These are phyloP conservation scores for Malurus alboscapulatus DNA, from an alignment of 2,113 vertebrate species.

Conservation along the genomic window DNA sequence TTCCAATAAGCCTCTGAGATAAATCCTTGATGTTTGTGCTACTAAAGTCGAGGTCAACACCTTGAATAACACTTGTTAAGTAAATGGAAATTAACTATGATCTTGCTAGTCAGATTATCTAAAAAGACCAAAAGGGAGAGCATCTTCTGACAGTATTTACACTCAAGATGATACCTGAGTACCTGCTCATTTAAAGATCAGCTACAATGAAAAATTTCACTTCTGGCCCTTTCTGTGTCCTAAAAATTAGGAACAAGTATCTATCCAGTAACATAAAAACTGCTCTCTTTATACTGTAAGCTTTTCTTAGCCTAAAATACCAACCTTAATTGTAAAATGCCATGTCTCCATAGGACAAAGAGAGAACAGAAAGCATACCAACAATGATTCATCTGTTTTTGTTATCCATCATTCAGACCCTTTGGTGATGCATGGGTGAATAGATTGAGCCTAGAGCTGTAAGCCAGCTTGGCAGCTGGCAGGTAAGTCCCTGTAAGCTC, in stretches of 20 bases:
- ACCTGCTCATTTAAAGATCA: background rate
- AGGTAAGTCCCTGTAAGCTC: slow-evolving; percentile 29
- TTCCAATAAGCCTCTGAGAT: background rate
- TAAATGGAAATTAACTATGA: background rate
- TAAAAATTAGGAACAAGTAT: background rate
- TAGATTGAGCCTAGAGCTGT: background rate
- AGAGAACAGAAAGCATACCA: background rate
- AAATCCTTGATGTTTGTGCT: background rate
- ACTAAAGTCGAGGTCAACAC: background rate
- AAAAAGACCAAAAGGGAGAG: background rate
- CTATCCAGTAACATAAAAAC: background rate
- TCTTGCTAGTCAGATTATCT: background rate
- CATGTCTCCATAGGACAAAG: background rate
- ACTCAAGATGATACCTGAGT: background rate
- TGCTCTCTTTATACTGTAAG: background rate
- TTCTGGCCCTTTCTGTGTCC: background rate
- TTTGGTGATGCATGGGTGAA: slow-evolving; percentile 19
- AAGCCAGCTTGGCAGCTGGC: slow-evolving; percentile 26
- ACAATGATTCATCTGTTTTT: slow-evolving; percentile 10
- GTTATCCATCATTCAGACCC: slow-evolving; percentile 5
- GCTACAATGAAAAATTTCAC: background rate
- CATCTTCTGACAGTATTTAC: background rate
- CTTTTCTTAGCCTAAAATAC: background rate
- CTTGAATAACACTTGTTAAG: background rate
- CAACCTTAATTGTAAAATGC: background rate